Evolutionary conservation across 2,888 invertebrate genomes (phyloP).

Genomic region (Pocota personata): DNA sequence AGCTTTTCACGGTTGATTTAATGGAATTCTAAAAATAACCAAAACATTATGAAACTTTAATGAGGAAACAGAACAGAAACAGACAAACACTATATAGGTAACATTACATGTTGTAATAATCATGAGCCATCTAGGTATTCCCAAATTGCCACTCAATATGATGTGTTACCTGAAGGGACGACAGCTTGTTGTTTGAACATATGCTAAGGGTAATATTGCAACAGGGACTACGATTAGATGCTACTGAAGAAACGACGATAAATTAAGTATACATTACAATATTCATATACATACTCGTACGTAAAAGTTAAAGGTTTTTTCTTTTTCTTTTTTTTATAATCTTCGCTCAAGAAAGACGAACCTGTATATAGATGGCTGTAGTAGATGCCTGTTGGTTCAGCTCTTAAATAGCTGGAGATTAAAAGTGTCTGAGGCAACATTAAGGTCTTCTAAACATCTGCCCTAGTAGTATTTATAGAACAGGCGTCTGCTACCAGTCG

Average conservation of each 20-base stretch:
- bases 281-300: not conserved
- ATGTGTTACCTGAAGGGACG: not conserved
- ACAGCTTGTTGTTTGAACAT: not conserved
- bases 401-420: too few relatives aligned
- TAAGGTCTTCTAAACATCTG: too few relatives aligned
- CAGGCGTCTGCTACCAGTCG: too few relatives aligned
- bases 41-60: constrained; percentile 33
- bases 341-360: too few relatives aligned
- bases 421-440: too few relatives aligned
- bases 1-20: constrained; percentile 23
- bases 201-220: constrained; percentile 4
- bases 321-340: too few relatives aligned
- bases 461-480: too few relatives aligned
- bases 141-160: not conserved
- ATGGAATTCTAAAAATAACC: constrained; percentile 61
- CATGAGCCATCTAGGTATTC: constrained; percentile 17
- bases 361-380: too few relatives aligned
- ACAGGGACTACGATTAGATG: not conserved
- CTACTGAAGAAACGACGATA: not conserved
- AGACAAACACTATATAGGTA: constrained; percentile 1
- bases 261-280: not conserved
- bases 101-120: constrained; percentile 9
- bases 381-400: too few relatives aligned
- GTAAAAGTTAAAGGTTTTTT: too few relatives aligned
- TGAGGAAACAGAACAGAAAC: constrained; percentile 43